A percentile compares a stretch with the other conserved stretches of the same genome.
Conservation (phyloP, 2,888 invertebrate genomes). For the Apoda limacodes region DNA sequence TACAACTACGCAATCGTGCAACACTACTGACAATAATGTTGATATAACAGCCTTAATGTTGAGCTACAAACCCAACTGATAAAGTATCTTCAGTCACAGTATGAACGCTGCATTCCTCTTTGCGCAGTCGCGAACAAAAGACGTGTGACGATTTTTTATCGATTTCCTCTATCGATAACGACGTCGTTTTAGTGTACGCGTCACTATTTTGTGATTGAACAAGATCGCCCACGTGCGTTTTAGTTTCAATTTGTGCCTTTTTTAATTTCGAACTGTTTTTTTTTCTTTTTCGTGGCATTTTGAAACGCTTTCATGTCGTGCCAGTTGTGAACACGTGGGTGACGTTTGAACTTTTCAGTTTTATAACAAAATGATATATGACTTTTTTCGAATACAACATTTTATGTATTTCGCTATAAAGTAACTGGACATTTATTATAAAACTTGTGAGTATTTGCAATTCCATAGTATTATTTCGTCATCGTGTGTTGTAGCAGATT, state of each 20-base stretch:
- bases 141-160: slow-evolving; percentile 20
- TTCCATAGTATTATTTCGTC: not conserved
- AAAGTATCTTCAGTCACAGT: slow-evolving; percentile 22
- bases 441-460: not conserved
- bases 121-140: slow-evolving; percentile 26
- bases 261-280: slow-evolving; percentile 1
- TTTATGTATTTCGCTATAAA: slow-evolving; percentile 46
- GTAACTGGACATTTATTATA: slow-evolving; percentile 23
- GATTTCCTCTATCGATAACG: slow-evolving; percentile 4
- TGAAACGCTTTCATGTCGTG: slow-evolving; percentile 18
- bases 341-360: slow-evolving; percentile 15
- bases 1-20: slow-evolving; percentile 6
- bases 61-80: slow-evolving; percentile 24
- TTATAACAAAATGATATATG: slow-evolving; percentile 36
- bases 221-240: slow-evolving; percentile 11
- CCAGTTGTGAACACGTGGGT: slow-evolving; percentile 25
- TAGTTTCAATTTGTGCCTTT: slow-evolving; percentile 12
- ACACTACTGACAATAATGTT: slow-evolving; percentile 23
- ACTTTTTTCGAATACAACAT: slow-evolving; percentile 32
- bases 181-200: slow-evolving; percentile 23
- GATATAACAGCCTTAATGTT: slow-evolving; percentile 27
- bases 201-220: slow-evolving; percentile 24
- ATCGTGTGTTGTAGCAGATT: no score
- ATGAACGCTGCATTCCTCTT: slow-evolving; percentile 25
- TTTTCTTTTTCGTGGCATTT: slow-evolving; percentile 8